phyloP scores from a whole-genome alignment of 92 coral and sea anemone genomes.

The Chrysogorgia sp. region DNA sequence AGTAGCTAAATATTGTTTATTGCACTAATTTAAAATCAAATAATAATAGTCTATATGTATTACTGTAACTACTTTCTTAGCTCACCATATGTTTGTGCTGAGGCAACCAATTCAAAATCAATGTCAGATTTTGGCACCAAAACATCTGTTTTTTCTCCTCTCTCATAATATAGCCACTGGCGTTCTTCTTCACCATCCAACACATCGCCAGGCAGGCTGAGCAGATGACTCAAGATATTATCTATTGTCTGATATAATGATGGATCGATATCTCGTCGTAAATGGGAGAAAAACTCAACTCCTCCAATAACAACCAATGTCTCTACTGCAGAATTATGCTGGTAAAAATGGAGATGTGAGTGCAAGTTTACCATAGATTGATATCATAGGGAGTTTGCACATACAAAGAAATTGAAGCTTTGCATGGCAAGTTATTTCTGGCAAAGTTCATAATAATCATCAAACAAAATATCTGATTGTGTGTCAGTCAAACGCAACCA shows the following conservation, averaged over 20 bases:
- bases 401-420: neutral
- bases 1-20: too few species aligned
- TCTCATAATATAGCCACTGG: constrained; percentile 12
- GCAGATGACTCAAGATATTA: constrained; percentile 81
- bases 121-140: neutral
- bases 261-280: constrained; percentile 86
- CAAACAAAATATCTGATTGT: too few species aligned
- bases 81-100: neutral
- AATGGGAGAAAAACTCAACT: constrained; percentile 83
- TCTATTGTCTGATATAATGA: constrained; percentile 79
- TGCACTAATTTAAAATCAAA: too few species aligned
- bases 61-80: too few species aligned
- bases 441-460: too few species aligned
- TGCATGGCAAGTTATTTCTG: too few species aligned
- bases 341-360: too few species aligned
- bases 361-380: neutral
- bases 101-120: neutral
- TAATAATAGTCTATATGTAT: too few species aligned
- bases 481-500: too few species aligned
- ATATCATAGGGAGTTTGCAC: neutral
- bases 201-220: constrained; percentile 70
- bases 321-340: constrained; percentile 88
- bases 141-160: constrained; percentile 10
- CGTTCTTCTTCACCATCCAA: constrained; percentile 33
- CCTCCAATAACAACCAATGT: constrained; percentile 82